Base-by-base conservation (phyloP, 2,797 vertebrate species). In the Pogoniulus pusillus region DNA sequence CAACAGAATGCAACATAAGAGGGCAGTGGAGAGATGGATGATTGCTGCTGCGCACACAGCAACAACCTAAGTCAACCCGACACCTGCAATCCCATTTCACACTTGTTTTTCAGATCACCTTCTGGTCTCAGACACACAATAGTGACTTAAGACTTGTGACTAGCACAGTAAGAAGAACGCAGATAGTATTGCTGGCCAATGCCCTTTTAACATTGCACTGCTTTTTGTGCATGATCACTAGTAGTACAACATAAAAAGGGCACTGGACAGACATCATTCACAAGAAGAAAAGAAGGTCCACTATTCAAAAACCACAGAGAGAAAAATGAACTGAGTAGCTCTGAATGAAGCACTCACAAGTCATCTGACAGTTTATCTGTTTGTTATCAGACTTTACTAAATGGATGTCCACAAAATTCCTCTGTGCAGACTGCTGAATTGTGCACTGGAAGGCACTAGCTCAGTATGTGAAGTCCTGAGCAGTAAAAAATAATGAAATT, bases 161-260 rank as follows among this genome's bases (percentile, higher is more conserved):
- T 16, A 4, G 53, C 54, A 54, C 4, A 29, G 53, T 8, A 19
- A 12, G 2, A 55, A 57, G 1, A 55, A 75, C 7, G 96, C 35
- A 91, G 95, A 82, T 59, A 93, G 93, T 88, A 97, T 96, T 96
- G 96, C 97, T 97, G 96, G 97, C 98, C 98, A 98, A 98, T 98
- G 98, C 98, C 98, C 98, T 98, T 98, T 98, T 98, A 98, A 98
- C 97, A 98, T 97, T 98, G 97, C 97, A 98, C 97, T 98, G 98
- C 97, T 98, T 98, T 98, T 96, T 96, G 97, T 97, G 96, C 88
- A 84, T 78, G 93, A 96, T 97, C 97, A 97, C 97, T 97, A 98
- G 97, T 97, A 98, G 97, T 97, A 98, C 97, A 97, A 98, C 96
- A 98, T 98, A 98, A 98, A 98, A 98, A 98, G 97, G 97, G 96